Conservation (phyloP, 2,113 vertebrate genomes). For the Boleophthalmus pectinirostris region DNA sequence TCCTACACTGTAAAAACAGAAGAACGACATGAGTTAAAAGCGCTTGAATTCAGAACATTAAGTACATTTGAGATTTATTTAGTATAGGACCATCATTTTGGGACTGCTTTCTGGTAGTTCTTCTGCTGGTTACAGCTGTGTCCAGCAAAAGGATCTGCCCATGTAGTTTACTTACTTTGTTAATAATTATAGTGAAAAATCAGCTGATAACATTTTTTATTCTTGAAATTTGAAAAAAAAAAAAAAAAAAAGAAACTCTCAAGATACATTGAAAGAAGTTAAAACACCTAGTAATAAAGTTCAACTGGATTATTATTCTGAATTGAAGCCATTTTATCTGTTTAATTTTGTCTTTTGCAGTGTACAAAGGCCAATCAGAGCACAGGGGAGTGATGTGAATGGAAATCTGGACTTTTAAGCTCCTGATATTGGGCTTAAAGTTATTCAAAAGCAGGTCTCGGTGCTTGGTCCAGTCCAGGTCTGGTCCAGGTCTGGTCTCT, state of each 20-base stretch:
- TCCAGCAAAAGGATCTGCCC: no score
- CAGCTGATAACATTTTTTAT: no score
- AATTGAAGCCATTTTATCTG: no score
- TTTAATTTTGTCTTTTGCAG: neutral
- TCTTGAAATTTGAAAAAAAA: no score
- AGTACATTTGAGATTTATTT: neutral
- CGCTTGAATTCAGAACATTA: neutral
- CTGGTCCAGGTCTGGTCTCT: constrained; percentile 22
- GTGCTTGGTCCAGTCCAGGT: constrained; percentile 25
- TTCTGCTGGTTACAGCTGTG: neutral
- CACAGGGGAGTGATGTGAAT: constrained; percentile 23
- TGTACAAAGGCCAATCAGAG: constrained; percentile 6
- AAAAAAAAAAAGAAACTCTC: no score
- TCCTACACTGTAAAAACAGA: constrained; percentile 16
- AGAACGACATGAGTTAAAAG: neutral
- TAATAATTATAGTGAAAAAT: no score
- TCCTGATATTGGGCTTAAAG: constrained; percentile 31
- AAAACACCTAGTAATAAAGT: no score
- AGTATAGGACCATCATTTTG: no score
- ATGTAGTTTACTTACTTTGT: no score
- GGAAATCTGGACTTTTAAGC: constrained; percentile 31
- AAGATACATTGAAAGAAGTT: no score
- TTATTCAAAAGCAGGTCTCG: constrained; percentile 45
- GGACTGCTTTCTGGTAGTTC: neutral
- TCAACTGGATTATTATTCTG: no score